Evolutionary conservation across 1,140 invertebrate genomes (phyloP), one percentile per base, ranked within the genome.

Genomic region (Brachionus calyciflorus): DNA sequence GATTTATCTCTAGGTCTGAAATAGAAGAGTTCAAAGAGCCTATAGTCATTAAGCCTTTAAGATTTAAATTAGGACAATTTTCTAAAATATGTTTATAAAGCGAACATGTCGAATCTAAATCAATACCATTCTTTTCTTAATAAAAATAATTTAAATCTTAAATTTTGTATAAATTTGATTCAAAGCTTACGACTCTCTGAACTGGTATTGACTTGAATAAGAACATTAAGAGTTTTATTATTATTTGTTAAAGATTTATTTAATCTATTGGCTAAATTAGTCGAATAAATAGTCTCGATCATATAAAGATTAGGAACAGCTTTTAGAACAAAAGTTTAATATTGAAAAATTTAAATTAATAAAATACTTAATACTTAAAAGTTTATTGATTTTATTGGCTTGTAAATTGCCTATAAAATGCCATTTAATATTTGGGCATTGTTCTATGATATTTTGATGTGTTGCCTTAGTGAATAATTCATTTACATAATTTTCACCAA

Each of bases 381-480:
- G 17, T 79, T 77, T 78, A 77, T 79, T 51, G 9, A 95, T 88
- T 88, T 98, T 98, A 82, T 96, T 98, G 24, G 87, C 89, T 86
- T 99, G 96, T 51, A 98, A 83, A 82, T 93, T 91, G 0, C 96
- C 96, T 83, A 99, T 99, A 79, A 95, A 96, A 86, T 98, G 96
- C 96, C 96, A 99, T 81, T 88, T 89, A 55, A 99, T 96, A 28
- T 98, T 93, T 78, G 89, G 89, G 83, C 94, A 98, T 81, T 90
- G 88, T 70, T 90, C 88, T 60, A 91, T 78, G 78, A 98, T 89
- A 88, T 89, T 84, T 40, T 87, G 81, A 83, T 91, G 87, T 76
- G 83, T 87, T 14, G 90, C 88, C 87, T 98, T 98, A 48, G 93
- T 90, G 48, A 89, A 86, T 10, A 98, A 83, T 86, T 98, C 95